Evolutionary conservation across 2,113 vertebrate genomes (phyloP).

Genomic region (Strix uralensis): DNA sequence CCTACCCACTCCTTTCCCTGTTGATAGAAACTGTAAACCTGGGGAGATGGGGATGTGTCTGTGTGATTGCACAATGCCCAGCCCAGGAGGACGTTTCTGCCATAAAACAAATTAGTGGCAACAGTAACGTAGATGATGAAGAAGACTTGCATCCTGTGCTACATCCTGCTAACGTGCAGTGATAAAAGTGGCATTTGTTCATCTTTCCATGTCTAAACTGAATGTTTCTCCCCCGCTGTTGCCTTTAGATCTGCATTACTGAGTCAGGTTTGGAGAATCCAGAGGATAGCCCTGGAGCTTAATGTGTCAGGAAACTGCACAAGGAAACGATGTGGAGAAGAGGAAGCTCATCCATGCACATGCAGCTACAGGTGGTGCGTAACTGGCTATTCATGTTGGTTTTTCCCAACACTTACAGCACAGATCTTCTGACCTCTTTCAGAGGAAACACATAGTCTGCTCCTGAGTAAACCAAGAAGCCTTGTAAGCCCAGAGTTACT

Average conservation of each 20-base stretch:
- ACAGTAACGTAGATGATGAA: rapidly evolving
- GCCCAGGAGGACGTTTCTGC: background rate
- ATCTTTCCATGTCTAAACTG: background rate
- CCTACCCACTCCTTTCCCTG: background rate
- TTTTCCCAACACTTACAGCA: background rate
- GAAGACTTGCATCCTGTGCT: background rate
- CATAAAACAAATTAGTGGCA: background rate
- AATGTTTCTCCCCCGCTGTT: rapidly evolving
- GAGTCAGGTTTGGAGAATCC: background rate
- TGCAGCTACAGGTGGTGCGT: background rate
- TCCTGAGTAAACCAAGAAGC: background rate
- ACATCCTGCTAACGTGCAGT: background rate
- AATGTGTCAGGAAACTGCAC: background rate
- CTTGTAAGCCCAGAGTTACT: background rate
- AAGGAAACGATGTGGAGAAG: background rate
- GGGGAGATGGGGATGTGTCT: background rate
- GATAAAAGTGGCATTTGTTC: background rate
- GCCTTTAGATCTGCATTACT: background rate
- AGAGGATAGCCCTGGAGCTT: background rate
- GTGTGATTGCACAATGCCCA: background rate
- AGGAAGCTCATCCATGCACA: background rate
- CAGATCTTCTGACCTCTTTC: background rate
- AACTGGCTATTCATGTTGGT: background rate
- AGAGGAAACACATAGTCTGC: background rate
- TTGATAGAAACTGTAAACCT: background rate